A percentile compares a stretch with the other conserved stretches of the same genome.
Conservation (phyloP, 1,140 invertebrate species). For the Bombus superbus region DNA sequence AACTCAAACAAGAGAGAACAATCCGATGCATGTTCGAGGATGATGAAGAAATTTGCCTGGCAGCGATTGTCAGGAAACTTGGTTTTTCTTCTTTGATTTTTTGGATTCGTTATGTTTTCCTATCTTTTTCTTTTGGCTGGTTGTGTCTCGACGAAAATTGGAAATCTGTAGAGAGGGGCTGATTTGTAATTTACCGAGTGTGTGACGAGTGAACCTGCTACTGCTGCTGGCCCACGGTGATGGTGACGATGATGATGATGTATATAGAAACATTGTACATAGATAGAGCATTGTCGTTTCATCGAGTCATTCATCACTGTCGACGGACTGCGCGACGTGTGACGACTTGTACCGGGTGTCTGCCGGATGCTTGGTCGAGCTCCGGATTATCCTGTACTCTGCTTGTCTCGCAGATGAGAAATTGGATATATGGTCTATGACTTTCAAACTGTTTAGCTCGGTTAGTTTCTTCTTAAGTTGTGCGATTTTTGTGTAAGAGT, state of each 20-base stretch:
- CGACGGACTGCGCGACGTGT: constrained; percentile 22
- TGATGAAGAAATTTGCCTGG: neutral
- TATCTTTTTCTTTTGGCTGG: constrained; percentile 23
- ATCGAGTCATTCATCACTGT: constrained; percentile 70
- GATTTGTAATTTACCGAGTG: constrained; percentile 61
- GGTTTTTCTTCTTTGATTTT: neutral
- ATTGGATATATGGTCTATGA: neutral
- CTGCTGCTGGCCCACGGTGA: constrained; percentile 12
- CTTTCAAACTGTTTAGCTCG: neutral
- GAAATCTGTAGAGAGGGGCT: constrained; percentile 24
- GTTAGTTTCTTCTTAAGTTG: neutral
- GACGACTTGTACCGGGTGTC: neutral
- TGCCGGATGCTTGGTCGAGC: neutral
- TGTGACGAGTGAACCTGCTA: constrained; percentile 33
- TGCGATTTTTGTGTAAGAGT: neutral
- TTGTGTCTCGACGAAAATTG: constrained; percentile 58
- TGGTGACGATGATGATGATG: constrained; percentile 43
- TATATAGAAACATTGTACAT: constrained; percentile 76
- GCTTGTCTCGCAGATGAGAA: neutral
- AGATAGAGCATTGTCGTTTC: constrained; percentile 74
- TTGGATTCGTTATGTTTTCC: neutral
- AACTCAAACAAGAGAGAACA: constrained; percentile 21
- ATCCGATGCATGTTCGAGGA: constrained; percentile 33
- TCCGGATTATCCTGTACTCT: neutral
- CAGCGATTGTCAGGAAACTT: neutral